phyloP scores from a whole-genome alignment of 2,888 invertebrate genomes.

The Shargacucullia verbasci region DNA sequence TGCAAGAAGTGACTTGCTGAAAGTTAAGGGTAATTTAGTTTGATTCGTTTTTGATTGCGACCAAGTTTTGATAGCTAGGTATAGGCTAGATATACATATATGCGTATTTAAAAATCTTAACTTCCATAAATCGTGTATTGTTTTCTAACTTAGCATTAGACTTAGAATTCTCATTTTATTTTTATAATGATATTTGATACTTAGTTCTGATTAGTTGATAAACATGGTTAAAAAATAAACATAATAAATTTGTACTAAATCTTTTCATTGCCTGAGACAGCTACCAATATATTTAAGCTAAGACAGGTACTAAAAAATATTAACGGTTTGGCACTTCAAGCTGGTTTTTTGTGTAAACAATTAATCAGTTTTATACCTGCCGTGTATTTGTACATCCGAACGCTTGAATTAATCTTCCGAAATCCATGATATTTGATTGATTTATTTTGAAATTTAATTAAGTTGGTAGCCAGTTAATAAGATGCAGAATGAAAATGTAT shows the following conservation, averaged over 20 bases:
- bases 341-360: constrained; percentile 54
- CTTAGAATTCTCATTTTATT: too few relatives aligned
- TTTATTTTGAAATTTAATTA: constrained; percentile 40
- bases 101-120: too few relatives aligned
- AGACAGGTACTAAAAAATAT: constrained; percentile 49
- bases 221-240: constrained; percentile 30
- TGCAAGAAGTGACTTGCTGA: constrained; percentile 57
- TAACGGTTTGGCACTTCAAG: constrained; percentile 48
- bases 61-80: too few relatives aligned
- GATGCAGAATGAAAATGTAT: neutral
- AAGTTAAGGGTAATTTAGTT: too few relatives aligned
- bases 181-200: too few relatives aligned
- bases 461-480: constrained; percentile 18
- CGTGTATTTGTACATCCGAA: constrained; percentile 51
- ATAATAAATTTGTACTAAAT: constrained; percentile 46
- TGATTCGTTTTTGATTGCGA: too few relatives aligned
- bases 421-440: constrained; percentile 33
- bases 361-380: constrained; percentile 51
- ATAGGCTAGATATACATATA: too few relatives aligned
- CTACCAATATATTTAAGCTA: constrained; percentile 50
- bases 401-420: constrained; percentile 43
- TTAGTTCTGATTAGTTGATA: constrained; percentile 27
- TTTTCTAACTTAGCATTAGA: too few relatives aligned
- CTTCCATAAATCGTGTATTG: too few relatives aligned
- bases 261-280: constrained; percentile 46